phyloP scores from a whole-genome alignment of 1,140 invertebrate species.

The Phortica variegata region DNA sequence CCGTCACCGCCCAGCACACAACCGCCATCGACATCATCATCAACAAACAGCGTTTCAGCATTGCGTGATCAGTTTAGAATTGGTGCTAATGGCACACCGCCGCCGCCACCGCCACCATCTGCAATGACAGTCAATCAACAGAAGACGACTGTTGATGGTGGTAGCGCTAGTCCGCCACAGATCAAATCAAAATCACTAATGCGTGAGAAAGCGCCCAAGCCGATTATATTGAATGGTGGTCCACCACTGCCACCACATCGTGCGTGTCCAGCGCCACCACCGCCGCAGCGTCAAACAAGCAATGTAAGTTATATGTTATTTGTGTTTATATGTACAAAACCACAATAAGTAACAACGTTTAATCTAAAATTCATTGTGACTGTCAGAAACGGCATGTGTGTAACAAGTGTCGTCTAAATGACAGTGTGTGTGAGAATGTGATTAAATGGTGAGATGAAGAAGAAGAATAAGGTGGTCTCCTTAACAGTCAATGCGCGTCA shows the following conservation, averaged over 20 bases:
- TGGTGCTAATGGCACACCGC: slow-evolving; percentile 22
- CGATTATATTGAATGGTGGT: slow-evolving; percentile 50
- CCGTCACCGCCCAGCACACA: slow-evolving; percentile 7
- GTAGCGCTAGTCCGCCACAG: slow-evolving; percentile 24
- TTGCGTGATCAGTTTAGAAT: slow-evolving; percentile 46
- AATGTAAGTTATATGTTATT: slow-evolving; percentile 46
- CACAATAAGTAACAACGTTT: no score
- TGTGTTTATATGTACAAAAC: not conserved
- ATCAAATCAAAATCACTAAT: slow-evolving; percentile 8
- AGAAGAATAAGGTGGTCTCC: no score
- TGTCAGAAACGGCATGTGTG: no score
- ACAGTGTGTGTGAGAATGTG: no score
- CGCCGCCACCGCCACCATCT: slow-evolving; percentile 27
- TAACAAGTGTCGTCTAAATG: no score
- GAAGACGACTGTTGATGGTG: no score
- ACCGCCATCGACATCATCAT: slow-evolving; percentile 32
- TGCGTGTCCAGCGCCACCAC: slow-evolving; percentile 50
- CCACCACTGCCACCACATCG: slow-evolving; percentile 52
- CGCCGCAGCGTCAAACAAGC: slow-evolving; percentile 48
- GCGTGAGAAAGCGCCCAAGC: slow-evolving; percentile 37
- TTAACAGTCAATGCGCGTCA: no score
- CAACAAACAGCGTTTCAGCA: slow-evolving; percentile 43
- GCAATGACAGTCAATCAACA: slow-evolving; percentile 8
- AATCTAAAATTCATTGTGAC: no score
- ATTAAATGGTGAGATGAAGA: no score